Evolutionary conservation across 1,140 invertebrate genomes (phyloP), one percentile per base, ranked within the genome.

Genomic region (Drosophila truncata): DNA sequence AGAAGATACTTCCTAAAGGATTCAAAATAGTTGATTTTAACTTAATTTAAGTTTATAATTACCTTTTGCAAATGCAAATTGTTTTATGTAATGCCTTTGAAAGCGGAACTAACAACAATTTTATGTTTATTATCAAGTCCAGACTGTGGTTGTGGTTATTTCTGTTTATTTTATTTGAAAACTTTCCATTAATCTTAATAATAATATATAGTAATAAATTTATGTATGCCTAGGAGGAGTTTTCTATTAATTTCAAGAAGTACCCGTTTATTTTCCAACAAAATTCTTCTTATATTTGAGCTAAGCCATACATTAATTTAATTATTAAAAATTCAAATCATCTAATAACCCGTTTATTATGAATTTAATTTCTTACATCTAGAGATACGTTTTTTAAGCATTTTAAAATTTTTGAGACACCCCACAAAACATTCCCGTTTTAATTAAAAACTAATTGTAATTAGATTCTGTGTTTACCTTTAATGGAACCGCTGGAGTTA

Each of bases 401-500:
- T n/a, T n/a, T n/a, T n/a, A n/a, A n/a, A n/a, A n/a, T n/a, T n/a
- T n/a, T n/a, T n/a, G n/a, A n/a, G n/a, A n/a, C n/a, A n/a, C n/a
- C n/a, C n/a, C n/a, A 6, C 2, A 11, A 9, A 1, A 20, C 6
- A 16, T 31, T 41, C n/a, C 10, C 2, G 20, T 3, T 6, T 27
- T 47, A 49, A 52, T 27, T 65, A 33, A 33, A 3, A 11, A 39
- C 18, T 16, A 23, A 39, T 14, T 16, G 14, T 2, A 23, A 61
- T 25, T 35, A 27, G 6, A 25, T 3, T 11, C 44, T 31, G 3
- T 1, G n/a, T 93, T 94, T 96, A 97, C 96, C 96, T 97, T 97
- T 97, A 92, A 97, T 96, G 93, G 96, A 96, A 94, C 96, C 96
- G 94, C 96, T 96, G 91, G 96, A 96, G 91, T 96, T 96, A 44